Evolutionary conservation across 2,888 invertebrate genomes (phyloP).

Genomic region (Carpatolechia fugitivella): DNA sequence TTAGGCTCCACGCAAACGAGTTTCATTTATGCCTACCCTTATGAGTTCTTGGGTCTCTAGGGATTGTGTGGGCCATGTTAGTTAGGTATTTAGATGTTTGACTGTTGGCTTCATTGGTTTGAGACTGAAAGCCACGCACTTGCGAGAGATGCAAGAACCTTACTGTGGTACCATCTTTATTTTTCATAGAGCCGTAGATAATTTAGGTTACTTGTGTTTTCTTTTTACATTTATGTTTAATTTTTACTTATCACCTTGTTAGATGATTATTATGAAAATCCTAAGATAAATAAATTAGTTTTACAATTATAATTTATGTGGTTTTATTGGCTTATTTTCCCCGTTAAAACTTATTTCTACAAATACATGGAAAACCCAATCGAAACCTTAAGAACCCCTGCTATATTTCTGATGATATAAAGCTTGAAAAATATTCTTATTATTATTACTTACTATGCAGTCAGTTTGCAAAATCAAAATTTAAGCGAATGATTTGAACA

Average conservation of each 20-base stretch:
- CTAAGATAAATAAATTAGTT: constrained; percentile 13
- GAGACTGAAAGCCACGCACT: constrained; percentile 1
- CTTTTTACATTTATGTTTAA: background rate
- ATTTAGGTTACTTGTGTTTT: background rate
- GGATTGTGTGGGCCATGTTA: background rate
- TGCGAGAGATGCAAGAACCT: background rate
- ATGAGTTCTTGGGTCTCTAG: background rate
- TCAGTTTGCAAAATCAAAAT: no score
- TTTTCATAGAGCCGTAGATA: background rate
- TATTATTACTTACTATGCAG: no score
- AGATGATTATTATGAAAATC: constrained; percentile 7
- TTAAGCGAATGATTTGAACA: no score
- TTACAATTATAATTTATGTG: background rate
- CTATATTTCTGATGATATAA: no score
- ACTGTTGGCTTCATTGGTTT: background rate
- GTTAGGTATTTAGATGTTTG: constrained; percentile 1
- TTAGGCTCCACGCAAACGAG: constrained; percentile 23
- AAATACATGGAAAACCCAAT: no score
- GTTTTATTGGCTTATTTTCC: background rate
- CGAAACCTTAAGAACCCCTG: no score
- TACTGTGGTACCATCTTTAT: background rate
- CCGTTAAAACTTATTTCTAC: no score
- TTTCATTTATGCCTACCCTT: constrained; percentile 42
- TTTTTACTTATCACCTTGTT: constrained; percentile 4
- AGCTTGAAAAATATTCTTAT: no score